Conservation (phyloP, 2,888 invertebrate species). For the Aleiodes alternator region DNA sequence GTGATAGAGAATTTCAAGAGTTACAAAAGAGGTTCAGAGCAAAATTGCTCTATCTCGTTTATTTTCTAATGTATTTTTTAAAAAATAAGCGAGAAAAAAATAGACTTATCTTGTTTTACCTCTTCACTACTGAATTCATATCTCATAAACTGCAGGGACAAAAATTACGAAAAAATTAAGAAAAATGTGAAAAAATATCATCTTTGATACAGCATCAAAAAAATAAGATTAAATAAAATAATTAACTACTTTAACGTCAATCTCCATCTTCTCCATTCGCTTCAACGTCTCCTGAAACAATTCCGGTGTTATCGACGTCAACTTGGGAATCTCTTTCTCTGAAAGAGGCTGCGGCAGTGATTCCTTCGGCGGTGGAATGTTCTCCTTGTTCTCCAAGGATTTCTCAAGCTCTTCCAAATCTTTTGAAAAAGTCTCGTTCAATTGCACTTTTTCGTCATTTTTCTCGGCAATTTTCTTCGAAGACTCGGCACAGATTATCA, state of each 20-base stretch:
- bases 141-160: no score
- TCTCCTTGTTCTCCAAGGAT: slow-evolving; percentile 34
- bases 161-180: no score
- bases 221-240: no score
- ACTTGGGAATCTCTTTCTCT: not conserved
- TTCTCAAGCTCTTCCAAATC: slow-evolving; percentile 13
- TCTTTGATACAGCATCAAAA: no score
- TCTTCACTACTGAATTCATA: no score
- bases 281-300: not conserved
- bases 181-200: no score
- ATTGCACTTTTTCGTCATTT: not conserved
- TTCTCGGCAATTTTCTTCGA: not conserved
- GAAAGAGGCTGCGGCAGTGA: not conserved
- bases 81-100: no score
- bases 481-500: slow-evolving; percentile 22
- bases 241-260: not conserved
- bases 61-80: no score
- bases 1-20: no score
- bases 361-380: slow-evolving; percentile 28
- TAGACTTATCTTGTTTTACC: no score
- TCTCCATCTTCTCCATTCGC: slow-evolving; percentile 25
- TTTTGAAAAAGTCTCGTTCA: not conserved
- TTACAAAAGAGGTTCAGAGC: no score
- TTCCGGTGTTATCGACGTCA: not conserved
- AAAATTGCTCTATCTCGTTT: no score